These are phyloP conservation scores for Gorsachius magnificus DNA, from an alignment of 2,797 vertebrate genomes.

Conservation along the genomic window DNA sequence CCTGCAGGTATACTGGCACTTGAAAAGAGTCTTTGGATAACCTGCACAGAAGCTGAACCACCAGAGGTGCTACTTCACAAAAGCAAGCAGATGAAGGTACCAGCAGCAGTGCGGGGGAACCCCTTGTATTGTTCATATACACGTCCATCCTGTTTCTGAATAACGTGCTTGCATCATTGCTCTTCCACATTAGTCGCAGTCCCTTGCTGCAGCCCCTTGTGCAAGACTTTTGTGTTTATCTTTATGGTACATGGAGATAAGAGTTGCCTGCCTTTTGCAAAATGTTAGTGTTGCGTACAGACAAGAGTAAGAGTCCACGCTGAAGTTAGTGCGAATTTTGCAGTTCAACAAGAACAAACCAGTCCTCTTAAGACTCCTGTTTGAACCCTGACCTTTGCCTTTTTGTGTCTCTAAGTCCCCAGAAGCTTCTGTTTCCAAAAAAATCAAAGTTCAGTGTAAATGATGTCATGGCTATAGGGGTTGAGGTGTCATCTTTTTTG, in stretches of 20 bases:
- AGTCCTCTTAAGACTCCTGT: background rate
- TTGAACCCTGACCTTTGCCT: background rate
- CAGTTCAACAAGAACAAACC: background rate
- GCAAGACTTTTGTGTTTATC: background rate
- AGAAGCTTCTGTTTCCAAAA: background rate
- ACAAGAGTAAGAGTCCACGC: background rate
- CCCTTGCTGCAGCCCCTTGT: background rate
- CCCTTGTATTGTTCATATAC: background rate
- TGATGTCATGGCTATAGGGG: background rate
- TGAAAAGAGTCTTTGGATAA: background rate
- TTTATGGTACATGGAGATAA: background rate
- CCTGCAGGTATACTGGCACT: background rate
- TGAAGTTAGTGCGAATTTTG: background rate
- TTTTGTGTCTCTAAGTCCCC: background rate
- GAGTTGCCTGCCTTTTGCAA: background rate
- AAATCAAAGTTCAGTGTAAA: background rate
- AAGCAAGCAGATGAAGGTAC: background rate
- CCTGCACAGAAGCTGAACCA: background rate
- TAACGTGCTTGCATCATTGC: background rate
- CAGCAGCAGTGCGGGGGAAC: background rate
- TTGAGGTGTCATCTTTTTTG: background rate
- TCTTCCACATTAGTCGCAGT: background rate
- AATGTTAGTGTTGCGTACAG: background rate
- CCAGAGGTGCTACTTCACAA: background rate
- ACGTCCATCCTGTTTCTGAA: background rate